These are phyloP conservation scores for Acrossocheilus wenchowensis DNA, from an alignment of 2,797 vertebrate species.

Conservation along the genomic window DNA sequence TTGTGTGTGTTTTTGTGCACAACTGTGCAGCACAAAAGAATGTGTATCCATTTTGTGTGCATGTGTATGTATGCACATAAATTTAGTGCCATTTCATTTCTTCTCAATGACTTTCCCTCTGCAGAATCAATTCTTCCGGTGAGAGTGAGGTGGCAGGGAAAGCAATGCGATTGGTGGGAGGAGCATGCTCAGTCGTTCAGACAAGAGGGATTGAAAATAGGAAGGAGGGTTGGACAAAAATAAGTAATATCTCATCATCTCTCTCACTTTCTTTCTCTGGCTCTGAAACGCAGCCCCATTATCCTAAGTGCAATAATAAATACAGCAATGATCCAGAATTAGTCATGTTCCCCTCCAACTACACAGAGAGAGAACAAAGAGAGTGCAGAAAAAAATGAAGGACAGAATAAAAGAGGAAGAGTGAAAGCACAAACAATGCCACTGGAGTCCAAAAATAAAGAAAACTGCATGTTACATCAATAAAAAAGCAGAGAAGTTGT, in stretches of 20 bases:
- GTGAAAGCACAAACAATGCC: conserved; percentile 15
- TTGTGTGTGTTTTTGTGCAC: conserved; percentile 30
- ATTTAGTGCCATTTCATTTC: conserved; percentile 49
- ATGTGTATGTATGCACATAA: conserved; percentile 33
- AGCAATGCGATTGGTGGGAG: conserved; percentile 9
- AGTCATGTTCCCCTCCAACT: conserved; percentile 58
- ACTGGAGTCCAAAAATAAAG: background rate
- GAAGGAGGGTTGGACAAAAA: conserved; percentile 27
- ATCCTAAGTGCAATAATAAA: conserved; percentile 76
- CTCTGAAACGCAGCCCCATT: conserved; percentile 62
- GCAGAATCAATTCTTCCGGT: conserved; percentile 57
- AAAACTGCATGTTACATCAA: background rate
- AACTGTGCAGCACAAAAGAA: background rate
- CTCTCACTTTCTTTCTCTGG: conserved; percentile 42
- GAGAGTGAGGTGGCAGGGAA: conserved; percentile 18
- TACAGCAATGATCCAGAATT: conserved; percentile 64
- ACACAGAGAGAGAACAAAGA: conserved; percentile 21
- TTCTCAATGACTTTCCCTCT: conserved; percentile 61
- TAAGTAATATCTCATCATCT: conserved; percentile 56
- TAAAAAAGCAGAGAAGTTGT: background rate
- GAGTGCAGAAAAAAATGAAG: conserved; percentile 19
- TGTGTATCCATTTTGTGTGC: conserved; percentile 28
- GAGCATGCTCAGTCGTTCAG: conserved; percentile 5
- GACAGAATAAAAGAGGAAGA: background rate
- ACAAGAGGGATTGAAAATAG: conserved; percentile 16